These are phyloP conservation scores for Criorhina ranunculi DNA, from an alignment of 2,888 invertebrate species.

Conservation along the genomic window DNA sequence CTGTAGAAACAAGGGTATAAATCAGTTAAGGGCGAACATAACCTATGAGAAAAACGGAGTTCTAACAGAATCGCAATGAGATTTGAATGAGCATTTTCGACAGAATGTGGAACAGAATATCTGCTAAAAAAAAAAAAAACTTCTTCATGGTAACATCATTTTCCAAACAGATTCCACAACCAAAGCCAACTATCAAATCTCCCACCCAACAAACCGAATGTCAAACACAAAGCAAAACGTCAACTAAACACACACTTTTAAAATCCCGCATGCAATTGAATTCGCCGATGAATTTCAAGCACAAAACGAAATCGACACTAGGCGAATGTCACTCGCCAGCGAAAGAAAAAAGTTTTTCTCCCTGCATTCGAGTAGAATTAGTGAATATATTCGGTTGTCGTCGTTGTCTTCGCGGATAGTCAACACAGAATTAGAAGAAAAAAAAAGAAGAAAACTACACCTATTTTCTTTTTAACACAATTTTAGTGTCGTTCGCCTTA, in stretches of 20 bases:
- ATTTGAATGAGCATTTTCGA: too few relatives aligned
- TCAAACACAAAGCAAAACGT: conserved; percentile 45
- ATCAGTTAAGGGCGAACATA: too few relatives aligned
- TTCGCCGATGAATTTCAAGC: conserved; percentile 39
- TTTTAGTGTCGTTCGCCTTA: conserved; percentile 6
- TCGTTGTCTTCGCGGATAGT: conserved; percentile 50
- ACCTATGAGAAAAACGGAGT: too few relatives aligned
- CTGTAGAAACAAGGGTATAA: too few relatives aligned
- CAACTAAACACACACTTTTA: conserved; percentile 21
- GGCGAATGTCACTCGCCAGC: conserved; percentile 39
- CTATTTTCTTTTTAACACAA: conserved; percentile 19
- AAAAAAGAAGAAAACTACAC: conserved; percentile 15
- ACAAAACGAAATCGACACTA: conserved; percentile 35
- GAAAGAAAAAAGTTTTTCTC: conserved; percentile 45
- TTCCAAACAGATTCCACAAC: background rate
- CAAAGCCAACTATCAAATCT: background rate
- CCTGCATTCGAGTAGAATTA: conserved; percentile 71
- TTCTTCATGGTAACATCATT: conserved; percentile 2
- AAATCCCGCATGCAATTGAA: conserved; percentile 32
- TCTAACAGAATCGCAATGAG: too few relatives aligned
- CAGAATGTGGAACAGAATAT: too few relatives aligned
- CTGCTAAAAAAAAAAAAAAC: too few relatives aligned
- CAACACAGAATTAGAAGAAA: conserved; percentile 15
- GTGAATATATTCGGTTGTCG: conserved; percentile 49
- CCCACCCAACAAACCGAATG: conserved; percentile 14